A percentile compares a stretch with the other conserved stretches of the same genome.
These are phyloP conservation scores for Tetragonisca angustula DNA, from an alignment of 2,888 invertebrate genomes.

Conservation along the genomic window DNA sequence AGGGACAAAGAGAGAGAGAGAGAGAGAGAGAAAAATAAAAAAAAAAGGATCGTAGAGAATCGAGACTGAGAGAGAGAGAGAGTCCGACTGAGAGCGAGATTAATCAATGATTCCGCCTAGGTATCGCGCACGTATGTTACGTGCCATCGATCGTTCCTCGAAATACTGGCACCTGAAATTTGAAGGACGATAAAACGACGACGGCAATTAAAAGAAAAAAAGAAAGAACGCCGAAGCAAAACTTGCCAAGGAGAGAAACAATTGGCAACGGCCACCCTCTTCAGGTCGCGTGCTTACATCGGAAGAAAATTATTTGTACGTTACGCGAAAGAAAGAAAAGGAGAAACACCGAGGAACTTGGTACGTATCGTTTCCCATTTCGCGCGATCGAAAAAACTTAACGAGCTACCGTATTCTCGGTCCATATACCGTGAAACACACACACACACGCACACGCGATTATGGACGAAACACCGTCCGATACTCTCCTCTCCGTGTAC, in stretches of 20 bases:
- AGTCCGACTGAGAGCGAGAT: constrained; percentile 29
- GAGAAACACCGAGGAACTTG: constrained; percentile 33
- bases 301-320: constrained; percentile 37
- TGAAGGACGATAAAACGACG: background rate
- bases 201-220: too few relatives aligned
- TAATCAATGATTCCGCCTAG: background rate
- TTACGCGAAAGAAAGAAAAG: constrained; percentile 4
- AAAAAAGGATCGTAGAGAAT: too few relatives aligned
- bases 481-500: constrained; percentile 3
- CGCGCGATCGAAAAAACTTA: constrained; percentile 30
- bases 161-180: constrained; percentile 19
- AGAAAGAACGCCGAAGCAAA: too few relatives aligned
- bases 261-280: constrained; percentile 2
- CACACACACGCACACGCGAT: background rate
- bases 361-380: constrained; percentile 22
- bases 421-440: constrained; percentile 27
- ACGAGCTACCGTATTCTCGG: constrained; percentile 18
- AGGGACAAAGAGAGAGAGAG: constrained; percentile 5
- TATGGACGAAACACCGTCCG: constrained; percentile 25
- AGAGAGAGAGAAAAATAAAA: too few relatives aligned
- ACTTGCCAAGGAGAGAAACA: background rate
- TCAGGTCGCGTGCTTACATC: constrained; percentile 4
- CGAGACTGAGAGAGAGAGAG: background rate
- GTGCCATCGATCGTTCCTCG: constrained; percentile 2
- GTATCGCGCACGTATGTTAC: constrained; percentile 5